phyloP scores from a whole-genome alignment of 2,113 vertebrate genomes.

The Hystrix brachyura region DNA sequence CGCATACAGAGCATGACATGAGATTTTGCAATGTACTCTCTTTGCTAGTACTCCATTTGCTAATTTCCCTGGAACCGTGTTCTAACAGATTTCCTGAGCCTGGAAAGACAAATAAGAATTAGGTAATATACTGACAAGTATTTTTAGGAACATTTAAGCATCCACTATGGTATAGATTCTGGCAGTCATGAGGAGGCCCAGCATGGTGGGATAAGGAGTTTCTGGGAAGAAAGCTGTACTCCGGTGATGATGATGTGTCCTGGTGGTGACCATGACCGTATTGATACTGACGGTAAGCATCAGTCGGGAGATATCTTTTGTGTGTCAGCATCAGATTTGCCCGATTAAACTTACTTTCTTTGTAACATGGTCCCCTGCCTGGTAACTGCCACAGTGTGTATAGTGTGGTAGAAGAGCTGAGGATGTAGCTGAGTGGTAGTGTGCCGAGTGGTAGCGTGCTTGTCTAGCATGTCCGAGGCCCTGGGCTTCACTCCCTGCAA shows the following conservation, averaged over 20 bases:
- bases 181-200: not conserved
- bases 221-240: not conserved
- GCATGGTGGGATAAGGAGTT: not conserved
- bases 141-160: not conserved
- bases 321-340: not conserved
- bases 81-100: not conserved
- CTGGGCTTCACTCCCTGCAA: not conserved
- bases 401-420: not conserved
- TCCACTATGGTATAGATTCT: not conserved
- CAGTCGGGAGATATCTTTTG: not conserved
- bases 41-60: not conserved
- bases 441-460: too few relatives aligned
- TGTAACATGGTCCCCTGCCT: too few relatives aligned
- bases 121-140: not conserved
- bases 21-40: not conserved
- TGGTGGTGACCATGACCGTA: rapidly evolving
- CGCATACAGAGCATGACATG: not conserved
- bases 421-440: not conserved
- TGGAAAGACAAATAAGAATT: slow-evolving; percentile 5
- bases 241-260: not conserved
- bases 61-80: not conserved
- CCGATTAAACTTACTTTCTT: not conserved
- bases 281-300: not conserved
- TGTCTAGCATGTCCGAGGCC: not conserved
- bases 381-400: not conserved